Evolutionary conservation across 2,113 vertebrate species (phyloP), one percentile per base, ranked within the genome.

Genomic region (Channa argus): DNA sequence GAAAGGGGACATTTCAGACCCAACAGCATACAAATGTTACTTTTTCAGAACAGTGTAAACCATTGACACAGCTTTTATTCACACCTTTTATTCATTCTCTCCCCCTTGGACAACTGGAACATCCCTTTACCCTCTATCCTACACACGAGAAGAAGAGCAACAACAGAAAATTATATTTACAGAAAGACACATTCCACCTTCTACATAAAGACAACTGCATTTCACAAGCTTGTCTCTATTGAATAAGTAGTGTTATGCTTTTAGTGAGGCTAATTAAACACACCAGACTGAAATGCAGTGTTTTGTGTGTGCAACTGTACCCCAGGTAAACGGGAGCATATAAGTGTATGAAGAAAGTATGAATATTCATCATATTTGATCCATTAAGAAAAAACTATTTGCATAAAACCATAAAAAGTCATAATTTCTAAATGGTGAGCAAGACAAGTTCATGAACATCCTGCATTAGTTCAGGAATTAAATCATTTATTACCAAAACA

Each of bases 401-500:
- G 53, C 36, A 45, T 41, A 39, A 47, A 49, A 24, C 24, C 24
- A 24, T 24, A 24, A 38, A 12, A 38, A 53, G 64, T 60, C 11
- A 36, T 24, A 1, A 24, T 24, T 24, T 24, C 24, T 24, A 24
- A 24, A 24, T 46, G 13, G 59, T 51, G 24, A 24, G 24, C 24
- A 24, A 24, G 24, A 24, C 24, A 24, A 24, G 24, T 24, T 24
- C 24, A 24, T 24, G 24, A 24, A 52, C 51, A 56, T 6, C 13
- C 44, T 5, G 10, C 24, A 67, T 77, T 72, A 7, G 75, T 44
- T 74, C 59, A 63, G 45, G 33, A 47, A 24, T 51, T n/a, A 58
- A 78, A 69, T 75, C 73, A 14, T 47, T 24, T 13, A 46, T 64
- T 36, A n/a, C 36, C 63, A 70, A 38, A 46, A 47, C 44, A n/a